Conservation (phyloP, 2,888 invertebrate species). For the Noctua janthina region DNA sequence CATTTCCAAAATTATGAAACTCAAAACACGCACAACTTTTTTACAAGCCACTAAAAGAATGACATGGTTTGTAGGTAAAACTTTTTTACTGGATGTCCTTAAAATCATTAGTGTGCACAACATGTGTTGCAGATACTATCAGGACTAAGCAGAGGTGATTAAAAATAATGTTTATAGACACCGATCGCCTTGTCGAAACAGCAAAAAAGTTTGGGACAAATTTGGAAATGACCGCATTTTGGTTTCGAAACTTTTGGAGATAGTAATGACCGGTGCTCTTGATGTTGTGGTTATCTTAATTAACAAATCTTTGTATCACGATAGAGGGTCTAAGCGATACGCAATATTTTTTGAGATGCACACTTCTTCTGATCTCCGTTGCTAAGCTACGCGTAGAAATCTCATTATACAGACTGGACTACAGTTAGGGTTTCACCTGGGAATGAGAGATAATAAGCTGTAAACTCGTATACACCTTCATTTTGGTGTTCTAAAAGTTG, state of each 20-base stretch:
- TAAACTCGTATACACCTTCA: too few relatives aligned
- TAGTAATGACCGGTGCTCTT: conserved; percentile 49
- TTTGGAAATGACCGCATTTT: conserved; percentile 75
- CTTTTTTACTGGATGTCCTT: conserved; percentile 75
- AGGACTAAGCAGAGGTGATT: conserved; percentile 73
- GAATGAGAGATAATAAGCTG: too few relatives aligned
- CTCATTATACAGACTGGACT: background rate
- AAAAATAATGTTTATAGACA: conserved; percentile 82
- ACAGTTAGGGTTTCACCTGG: too few relatives aligned
- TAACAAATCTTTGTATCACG: background rate
- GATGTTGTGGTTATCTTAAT: conserved; percentile 18
- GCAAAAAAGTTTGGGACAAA: conserved; percentile 74
- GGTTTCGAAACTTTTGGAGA: conserved; percentile 25
- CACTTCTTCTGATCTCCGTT: background rate
- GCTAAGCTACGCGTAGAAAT: background rate
- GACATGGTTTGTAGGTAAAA: conserved; percentile 61
- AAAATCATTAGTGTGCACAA: conserved; percentile 84
- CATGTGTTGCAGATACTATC: conserved; percentile 87
- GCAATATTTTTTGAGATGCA: background rate
- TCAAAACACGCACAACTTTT: conserved; percentile 31
- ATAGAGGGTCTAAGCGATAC: background rate
- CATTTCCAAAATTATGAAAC: background rate
- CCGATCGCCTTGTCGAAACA: conserved; percentile 68
- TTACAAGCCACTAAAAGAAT: conserved; percentile 48
- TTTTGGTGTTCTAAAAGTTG: too few relatives aligned